These are phyloP conservation scores for Rafetus swinhoei DNA, from an alignment of 2,113 vertebrate genomes.

Conservation along the genomic window DNA sequence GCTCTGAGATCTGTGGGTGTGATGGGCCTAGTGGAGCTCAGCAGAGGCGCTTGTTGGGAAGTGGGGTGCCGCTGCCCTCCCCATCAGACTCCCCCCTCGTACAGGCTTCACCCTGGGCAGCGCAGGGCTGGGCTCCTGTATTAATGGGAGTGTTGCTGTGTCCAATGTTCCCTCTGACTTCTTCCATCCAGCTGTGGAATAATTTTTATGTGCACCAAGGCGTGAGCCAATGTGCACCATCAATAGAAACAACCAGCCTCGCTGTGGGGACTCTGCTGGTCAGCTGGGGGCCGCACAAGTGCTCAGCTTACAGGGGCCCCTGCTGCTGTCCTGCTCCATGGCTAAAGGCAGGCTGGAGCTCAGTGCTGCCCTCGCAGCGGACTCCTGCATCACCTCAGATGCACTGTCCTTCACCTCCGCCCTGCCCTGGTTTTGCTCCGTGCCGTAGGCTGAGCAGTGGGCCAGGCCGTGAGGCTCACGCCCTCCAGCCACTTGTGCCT, in stretches of 20 bases:
- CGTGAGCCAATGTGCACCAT: too few relatives aligned
- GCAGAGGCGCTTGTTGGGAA: neutral
- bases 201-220: too few relatives aligned
- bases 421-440: neutral
- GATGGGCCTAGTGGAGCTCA: neutral
- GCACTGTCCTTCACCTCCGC: neutral
- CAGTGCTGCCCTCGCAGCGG: neutral
- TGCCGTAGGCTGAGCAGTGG: neutral
- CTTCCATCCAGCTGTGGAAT: too few relatives aligned
- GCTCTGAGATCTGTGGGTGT: neutral
- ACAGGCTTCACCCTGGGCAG: neutral
- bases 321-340: neutral
- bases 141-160: too few relatives aligned
- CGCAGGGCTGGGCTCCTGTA: rapidly evolving
- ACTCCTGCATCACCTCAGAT: neutral
- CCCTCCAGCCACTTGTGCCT: too few relatives aligned
- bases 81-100: neutral
- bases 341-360: neutral
- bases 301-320: rapidly evolving
- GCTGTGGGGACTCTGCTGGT: too few relatives aligned
- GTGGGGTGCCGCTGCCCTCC: too few relatives aligned
- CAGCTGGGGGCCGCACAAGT: too few relatives aligned
- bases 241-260: too few relatives aligned
- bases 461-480: too few relatives aligned
- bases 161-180: too few relatives aligned